phyloP scores from a whole-genome alignment of 1,140 invertebrate genomes.

The Stenopsyche tienmushanensis region DNA sequence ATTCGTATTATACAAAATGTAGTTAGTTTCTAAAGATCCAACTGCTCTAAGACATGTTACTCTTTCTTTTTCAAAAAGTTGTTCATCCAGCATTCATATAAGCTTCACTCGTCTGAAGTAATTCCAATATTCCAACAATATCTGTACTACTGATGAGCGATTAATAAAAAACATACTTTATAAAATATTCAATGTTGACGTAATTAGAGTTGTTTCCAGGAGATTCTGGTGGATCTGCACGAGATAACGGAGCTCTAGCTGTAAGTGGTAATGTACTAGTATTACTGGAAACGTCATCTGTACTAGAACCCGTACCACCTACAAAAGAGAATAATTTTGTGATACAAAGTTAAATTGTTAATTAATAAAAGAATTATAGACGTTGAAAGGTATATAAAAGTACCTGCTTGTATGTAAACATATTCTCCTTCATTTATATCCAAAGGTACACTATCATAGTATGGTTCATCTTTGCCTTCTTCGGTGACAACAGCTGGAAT shows the following conservation, averaged over 20 bases:
- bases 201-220: conserved; percentile 78
- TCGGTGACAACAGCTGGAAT: conserved; percentile 52
- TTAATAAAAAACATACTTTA: conserved; percentile 65
- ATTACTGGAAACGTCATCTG: conserved; percentile 61
- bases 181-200: conserved; percentile 88
- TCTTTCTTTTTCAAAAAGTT: too few species aligned
- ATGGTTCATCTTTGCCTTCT: conserved; percentile 67
- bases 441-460: conserved; percentile 79
- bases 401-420: conserved; percentile 70
- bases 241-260: conserved; percentile 43
- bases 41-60: too few species aligned
- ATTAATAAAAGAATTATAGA: conserved; percentile 42
- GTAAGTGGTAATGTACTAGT: conserved; percentile 60
- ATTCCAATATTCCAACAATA: too few species aligned
- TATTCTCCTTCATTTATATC: conserved; percentile 77
- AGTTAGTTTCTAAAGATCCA: too few species aligned
- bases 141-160: too few species aligned
- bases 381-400: neutral
- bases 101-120: too few species aligned
- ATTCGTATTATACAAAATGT: too few species aligned
- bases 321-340: conserved; percentile 33
- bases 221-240: conserved; percentile 64
- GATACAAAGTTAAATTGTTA: conserved; percentile 43
- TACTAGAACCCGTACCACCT: conserved; percentile 62
- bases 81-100: too few species aligned